These are phyloP conservation scores for Chloroclystis v-ata DNA, from an alignment of 2,888 invertebrate species.

Conservation along the genomic window DNA sequence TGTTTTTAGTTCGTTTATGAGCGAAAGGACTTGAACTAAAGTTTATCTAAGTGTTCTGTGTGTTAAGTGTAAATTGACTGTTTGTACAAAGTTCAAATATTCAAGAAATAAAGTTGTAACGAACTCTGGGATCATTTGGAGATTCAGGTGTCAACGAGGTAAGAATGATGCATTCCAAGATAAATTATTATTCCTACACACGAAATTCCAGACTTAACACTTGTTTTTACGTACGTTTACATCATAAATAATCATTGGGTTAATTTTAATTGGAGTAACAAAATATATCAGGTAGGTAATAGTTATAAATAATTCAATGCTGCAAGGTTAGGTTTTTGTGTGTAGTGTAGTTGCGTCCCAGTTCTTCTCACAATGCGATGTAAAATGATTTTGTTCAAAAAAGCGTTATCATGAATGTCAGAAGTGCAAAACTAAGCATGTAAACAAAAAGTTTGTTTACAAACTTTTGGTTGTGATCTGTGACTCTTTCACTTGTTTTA, in stretches of 20 bases:
- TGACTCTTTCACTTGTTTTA: background rate
- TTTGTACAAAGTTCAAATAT: slow-evolving; percentile 61
- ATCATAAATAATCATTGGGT: slow-evolving; percentile 38
- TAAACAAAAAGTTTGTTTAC: slow-evolving; percentile 41
- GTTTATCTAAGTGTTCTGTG: slow-evolving; percentile 51
- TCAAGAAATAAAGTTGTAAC: slow-evolving; percentile 70
- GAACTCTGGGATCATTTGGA: slow-evolving; percentile 71
- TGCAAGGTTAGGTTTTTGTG: slow-evolving; percentile 67
- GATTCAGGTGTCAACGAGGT: slow-evolving; percentile 78
- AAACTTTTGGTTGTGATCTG: slow-evolving; percentile 36
- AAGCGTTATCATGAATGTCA: background rate
- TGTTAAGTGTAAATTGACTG: slow-evolving; percentile 48
- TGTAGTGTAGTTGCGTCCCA: slow-evolving; percentile 37
- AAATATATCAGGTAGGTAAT: slow-evolving; percentile 46
- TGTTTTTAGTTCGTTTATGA: slow-evolving; percentile 65
- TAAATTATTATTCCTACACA: slow-evolving; percentile 60
- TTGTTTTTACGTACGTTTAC: slow-evolving; percentile 31
- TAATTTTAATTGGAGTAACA: slow-evolving; percentile 32
- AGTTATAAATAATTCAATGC: slow-evolving; percentile 68
- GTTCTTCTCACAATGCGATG: background rate
- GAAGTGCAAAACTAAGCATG: background rate
- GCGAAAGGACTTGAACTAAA: slow-evolving; percentile 57
- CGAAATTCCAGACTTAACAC: slow-evolving; percentile 44
- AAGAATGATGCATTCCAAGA: slow-evolving; percentile 65
- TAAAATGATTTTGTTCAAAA: slow-evolving; percentile 1